Base-by-base conservation (phyloP, 2,797 vertebrate species). In the Melanotaenia boesemani region DNA sequence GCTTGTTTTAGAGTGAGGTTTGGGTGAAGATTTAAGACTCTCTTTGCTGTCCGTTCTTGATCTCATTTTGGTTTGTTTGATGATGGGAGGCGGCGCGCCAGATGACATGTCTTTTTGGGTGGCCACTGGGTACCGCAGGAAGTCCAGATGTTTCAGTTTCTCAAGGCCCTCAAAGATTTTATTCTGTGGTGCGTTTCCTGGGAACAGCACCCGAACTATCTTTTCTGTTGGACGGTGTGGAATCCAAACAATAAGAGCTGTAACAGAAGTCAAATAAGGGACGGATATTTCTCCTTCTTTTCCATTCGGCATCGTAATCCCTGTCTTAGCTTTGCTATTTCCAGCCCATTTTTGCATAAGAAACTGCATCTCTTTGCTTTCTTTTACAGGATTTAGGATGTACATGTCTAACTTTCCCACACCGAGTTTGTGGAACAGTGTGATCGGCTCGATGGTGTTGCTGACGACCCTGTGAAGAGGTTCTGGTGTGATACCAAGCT, bases 321-420 rank as follows among this genome's bases (percentile, higher is more conserved):
- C 98, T 10, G 98, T 99, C 91, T 99, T 99, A 70, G 98, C 98
- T 90, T 99, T 99, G 90, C 98, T 99, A 77, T 99, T 99, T 18
- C 98, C 98, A 20, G 97, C 95, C 98, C 98, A 99, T 86, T 99
- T 99, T 77, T 99, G 98, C 98, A 99, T 99, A 36, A 99, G 95
- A 86, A 99, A 99, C 80, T 99, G 98, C 98, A 99, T 99, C 93
- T 99, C 98, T 88, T 99, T 99, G 94, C 98, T 99, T 84, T 99
- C 98, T 79, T 98, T 99, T 24, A 99, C 96, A 12, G 98, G 98
- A 80, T 99, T 99, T 74, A 99, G 90, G 68, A 99, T 82, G 13
- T 99, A 99, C 98, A 99, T 99, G 88, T 99, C 98, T 88, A 99
- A 88, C 79, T 96, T 97, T 13, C 98, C 98, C 67, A 99, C 98